Base-by-base conservation (phyloP, 1,140 invertebrate genomes). In the Phthorimaea operculella region DNA sequence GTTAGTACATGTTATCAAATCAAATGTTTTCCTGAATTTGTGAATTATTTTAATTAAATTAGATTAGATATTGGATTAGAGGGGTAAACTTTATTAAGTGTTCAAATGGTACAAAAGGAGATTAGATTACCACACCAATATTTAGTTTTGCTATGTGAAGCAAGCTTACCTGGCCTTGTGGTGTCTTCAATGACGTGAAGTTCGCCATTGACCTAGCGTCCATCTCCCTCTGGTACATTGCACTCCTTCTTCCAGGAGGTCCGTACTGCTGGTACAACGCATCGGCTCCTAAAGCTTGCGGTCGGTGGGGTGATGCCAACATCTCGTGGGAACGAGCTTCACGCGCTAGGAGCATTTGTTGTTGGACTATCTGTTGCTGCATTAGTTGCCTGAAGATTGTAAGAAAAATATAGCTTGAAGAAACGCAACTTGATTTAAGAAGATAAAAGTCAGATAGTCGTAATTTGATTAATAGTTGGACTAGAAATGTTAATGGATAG, bases 311-410 rank as follows among this genome's bases (percentile, higher is more conserved):
- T 36, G 85, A 75, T 4, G 82, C 82, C 33, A 89, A 63, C 74
- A 88, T 87, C 64, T 88, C 87, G 60, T 88, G 87, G 0, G 87
- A 88, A 53, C 87, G 77, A 0, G 87, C 83, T 62, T 88, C 87
- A 28, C 87, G 86, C 48, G 81, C 85, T 36, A 85, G 49, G 49
- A 86, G 60, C 65, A 86, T 73, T 49, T 86, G 82, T 50, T 86
- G 84, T 49, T 86, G 84, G 3, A 86, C 71, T 57, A 88, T 76
- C 53, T 90, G 88, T 52, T 89, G 88, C 62, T 90, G 88, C 62
- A 90, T 87, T 65, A 90, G 70, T 56, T 90, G 89, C 50, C 84
- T 85, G 67, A 44, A 69, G 59, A 57, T 28, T 4, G 6, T 6
- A 28, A 28, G 21, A 28, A 6, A 28, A 28, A 28, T 28, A 28